Percentiles rank a stretch among this genome's conserved stretches.
phyloP scores from a whole-genome alignment of 2,113 vertebrate genomes.

The Vidua macroura region DNA sequence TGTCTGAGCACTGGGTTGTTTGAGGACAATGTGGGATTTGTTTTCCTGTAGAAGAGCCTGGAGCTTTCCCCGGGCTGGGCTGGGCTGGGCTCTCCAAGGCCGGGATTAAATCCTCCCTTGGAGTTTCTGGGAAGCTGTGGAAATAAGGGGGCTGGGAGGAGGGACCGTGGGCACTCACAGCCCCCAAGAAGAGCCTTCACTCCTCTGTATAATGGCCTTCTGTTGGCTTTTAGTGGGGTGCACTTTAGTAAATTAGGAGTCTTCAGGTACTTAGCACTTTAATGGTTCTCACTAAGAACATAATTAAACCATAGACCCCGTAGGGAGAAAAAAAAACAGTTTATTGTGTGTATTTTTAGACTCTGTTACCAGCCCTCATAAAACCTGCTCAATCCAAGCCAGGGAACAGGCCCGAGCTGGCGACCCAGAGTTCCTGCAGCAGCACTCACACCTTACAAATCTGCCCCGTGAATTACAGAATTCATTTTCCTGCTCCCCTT shows the following conservation, averaged over 20 bases:
- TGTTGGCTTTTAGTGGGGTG: slow-evolving; percentile 52
- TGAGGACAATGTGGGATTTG: slow-evolving; percentile 32
- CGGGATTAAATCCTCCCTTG: neutral
- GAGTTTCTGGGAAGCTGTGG: neutral
- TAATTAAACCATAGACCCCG: slow-evolving; percentile 66
- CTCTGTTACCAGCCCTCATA: slow-evolving; percentile 49
- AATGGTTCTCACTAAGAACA: slow-evolving; percentile 69
- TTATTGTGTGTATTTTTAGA: slow-evolving; percentile 70
- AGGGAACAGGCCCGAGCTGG: slow-evolving; percentile 20
- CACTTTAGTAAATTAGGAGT: slow-evolving; percentile 64
- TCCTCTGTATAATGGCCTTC: slow-evolving; percentile 54
- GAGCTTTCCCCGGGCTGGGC: neutral
- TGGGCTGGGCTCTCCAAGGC: neutral
- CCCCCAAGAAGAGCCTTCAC: slow-evolving; percentile 39
- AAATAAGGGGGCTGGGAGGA: neutral
- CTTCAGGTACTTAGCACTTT: slow-evolving; percentile 66
- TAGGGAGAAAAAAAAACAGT: slow-evolving; percentile 44
- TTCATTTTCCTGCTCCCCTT: slow-evolving; percentile 12
- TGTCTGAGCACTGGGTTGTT: neutral
- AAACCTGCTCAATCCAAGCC: slow-evolving; percentile 4
- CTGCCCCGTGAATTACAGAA: slow-evolving; percentile 22
- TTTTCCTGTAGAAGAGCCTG: neutral
- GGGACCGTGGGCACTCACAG: neutral
- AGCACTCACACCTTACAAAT: slow-evolving; percentile 54
- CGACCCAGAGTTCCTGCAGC: neutral